Evolutionary conservation across 2,113 vertebrate genomes (phyloP).

Genomic region (Centropus unirufus): DNA sequence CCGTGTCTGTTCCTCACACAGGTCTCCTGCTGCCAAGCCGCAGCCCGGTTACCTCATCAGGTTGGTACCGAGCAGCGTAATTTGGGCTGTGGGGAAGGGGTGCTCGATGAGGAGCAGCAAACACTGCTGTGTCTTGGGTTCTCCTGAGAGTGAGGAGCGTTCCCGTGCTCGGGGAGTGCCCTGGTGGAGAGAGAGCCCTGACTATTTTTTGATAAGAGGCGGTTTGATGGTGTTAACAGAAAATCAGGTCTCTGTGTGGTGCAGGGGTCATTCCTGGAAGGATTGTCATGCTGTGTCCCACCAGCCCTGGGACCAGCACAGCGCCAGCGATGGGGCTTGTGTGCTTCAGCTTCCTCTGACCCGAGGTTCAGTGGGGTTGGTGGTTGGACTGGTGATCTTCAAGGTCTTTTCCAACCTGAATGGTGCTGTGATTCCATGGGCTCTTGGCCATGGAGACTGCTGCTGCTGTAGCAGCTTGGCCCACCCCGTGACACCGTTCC

Average conservation of each 20-base stretch:
- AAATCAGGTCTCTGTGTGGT: neutral
- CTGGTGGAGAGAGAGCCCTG: neutral
- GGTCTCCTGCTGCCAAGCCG: conserved; percentile 60
- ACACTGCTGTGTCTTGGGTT: neutral
- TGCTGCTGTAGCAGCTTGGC: neutral
- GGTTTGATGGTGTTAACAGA: neutral
- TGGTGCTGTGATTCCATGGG: neutral
- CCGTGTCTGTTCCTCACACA: conserved; percentile 35
- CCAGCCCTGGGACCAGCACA: neutral
- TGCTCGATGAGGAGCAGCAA: neutral
- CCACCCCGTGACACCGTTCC: neutral
- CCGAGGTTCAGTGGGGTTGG: too few relatives aligned
- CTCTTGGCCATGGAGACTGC: neutral
- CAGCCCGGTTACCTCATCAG: conserved; percentile 80
- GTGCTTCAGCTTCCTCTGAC: neutral
- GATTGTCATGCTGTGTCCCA: neutral
- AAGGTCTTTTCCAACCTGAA: too few relatives aligned
- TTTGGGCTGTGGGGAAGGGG: neutral
- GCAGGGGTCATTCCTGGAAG: neutral
- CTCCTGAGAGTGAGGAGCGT: accelerated
- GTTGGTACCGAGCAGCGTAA: conserved; percentile 38
- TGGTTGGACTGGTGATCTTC: too few relatives aligned
- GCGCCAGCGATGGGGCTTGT: too few relatives aligned
- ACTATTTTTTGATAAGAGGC: neutral
- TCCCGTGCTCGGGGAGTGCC: neutral